phyloP scores from a whole-genome alignment of 2,113 vertebrate genomes.

The Vireo altiloquus region DNA sequence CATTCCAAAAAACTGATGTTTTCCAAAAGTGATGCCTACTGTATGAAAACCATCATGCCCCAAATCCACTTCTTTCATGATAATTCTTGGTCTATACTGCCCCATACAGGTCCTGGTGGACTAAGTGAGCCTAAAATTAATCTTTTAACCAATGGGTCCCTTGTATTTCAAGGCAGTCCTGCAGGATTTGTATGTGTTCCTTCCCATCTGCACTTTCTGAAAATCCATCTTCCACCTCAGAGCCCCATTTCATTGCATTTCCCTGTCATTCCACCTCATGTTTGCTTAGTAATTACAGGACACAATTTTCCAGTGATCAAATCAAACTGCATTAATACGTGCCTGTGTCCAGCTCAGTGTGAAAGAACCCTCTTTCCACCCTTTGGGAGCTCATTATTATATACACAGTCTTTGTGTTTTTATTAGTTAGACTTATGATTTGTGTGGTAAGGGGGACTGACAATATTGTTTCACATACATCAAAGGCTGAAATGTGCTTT shows the following conservation, averaged over 20 bases:
- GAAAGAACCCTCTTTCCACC: slow-evolving; percentile 33
- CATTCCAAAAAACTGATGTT: background rate
- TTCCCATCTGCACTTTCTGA: background rate
- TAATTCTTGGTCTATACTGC: slow-evolving; percentile 33
- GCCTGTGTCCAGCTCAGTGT: slow-evolving; percentile 24
- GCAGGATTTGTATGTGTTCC: background rate
- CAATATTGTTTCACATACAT: slow-evolving; percentile 56
- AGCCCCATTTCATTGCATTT: slow-evolving; percentile 44
- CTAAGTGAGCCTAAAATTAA: background rate
- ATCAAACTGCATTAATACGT: slow-evolving; percentile 45
- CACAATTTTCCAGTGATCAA: slow-evolving; percentile 57
- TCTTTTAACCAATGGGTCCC: background rate
- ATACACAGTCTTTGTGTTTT: slow-evolving; percentile 46
- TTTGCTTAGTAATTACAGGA: slow-evolving; percentile 60
- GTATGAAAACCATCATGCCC: background rate
- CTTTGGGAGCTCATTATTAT: slow-evolving; percentile 62
- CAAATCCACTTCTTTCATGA: background rate
- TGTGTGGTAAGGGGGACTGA: slow-evolving; percentile 40
- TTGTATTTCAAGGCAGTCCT: background rate
- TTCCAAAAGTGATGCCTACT: background rate
- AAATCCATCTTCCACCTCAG: slow-evolving; percentile 48
- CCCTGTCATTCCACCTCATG: slow-evolving; percentile 5
- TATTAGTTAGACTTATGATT: slow-evolving; percentile 56
- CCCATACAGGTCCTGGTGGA: slow-evolving; percentile 11
- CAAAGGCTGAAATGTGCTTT: slow-evolving; percentile 50